A percentile compares a stretch with the other conserved stretches of the same genome.
phyloP scores from a whole-genome alignment of 2,797 vertebrate species.

The Holocentrus rufus region DNA sequence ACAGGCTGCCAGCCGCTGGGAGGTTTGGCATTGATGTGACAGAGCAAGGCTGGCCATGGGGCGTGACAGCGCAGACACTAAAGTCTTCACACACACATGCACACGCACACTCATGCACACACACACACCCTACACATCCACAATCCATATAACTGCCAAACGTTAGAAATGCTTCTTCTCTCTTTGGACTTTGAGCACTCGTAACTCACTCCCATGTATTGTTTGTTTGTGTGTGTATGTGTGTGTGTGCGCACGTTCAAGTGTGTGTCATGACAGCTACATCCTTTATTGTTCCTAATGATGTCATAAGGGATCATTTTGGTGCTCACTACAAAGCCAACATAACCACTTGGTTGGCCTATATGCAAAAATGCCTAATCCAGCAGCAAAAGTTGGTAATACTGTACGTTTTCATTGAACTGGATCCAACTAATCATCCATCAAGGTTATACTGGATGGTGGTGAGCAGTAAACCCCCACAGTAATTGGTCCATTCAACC shows the following conservation, averaged over 20 bases:
- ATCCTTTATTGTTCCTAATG: neutral
- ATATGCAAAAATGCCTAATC: constrained; percentile 9
- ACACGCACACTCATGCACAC: constrained; percentile 1
- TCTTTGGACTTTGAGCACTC: constrained; percentile 14
- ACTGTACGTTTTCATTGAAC: constrained; percentile 37
- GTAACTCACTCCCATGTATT: constrained; percentile 14
- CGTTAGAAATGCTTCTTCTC: constrained; percentile 3
- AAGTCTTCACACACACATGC: constrained; percentile 24
- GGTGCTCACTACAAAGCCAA: neutral
- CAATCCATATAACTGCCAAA: constrained; percentile 31
- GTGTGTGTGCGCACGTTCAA: neutral
- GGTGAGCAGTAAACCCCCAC: constrained; percentile 31
- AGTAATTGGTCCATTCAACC: constrained; percentile 58
- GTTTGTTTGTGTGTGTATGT: neutral
- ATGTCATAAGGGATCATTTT: neutral
- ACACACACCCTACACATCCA: neutral
- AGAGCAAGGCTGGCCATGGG: constrained; percentile 46
- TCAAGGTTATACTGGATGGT: constrained; percentile 52
- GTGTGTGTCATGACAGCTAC: neutral
- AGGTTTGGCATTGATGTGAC: constrained; percentile 57
- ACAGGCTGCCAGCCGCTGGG: constrained; percentile 50
- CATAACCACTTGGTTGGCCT: neutral
- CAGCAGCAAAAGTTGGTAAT: constrained; percentile 8
- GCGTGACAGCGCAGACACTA: constrained; percentile 33
- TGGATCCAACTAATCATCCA: constrained; percentile 51